These are phyloP conservation scores for Petaurus breviceps DNA, from an alignment of 2,113 vertebrate genomes.

Conservation along the genomic window DNA sequence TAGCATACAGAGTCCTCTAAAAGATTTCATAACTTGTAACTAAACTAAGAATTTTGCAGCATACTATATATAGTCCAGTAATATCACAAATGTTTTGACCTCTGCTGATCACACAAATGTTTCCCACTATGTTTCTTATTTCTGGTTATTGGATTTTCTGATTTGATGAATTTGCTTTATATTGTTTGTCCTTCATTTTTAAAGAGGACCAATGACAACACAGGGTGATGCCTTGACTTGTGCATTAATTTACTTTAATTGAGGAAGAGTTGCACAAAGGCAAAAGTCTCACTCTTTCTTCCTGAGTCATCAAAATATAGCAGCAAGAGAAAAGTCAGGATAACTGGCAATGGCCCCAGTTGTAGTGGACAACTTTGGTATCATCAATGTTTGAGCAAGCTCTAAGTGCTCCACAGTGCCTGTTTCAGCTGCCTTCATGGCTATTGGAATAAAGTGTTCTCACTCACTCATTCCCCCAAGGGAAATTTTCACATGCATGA, in stretches of 20 bases:
- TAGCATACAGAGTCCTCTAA: not conserved
- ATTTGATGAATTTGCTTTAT: not conserved
- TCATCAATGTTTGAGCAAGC: not conserved
- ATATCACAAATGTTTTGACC: not conserved
- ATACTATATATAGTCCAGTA: not conserved
- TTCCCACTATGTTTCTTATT: not conserved
- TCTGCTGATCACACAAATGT: not conserved
- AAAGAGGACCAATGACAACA: not conserved
- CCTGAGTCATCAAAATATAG: not conserved
- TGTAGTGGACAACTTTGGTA: not conserved
- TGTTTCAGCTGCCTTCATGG: not conserved
- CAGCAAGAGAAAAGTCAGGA: not conserved
- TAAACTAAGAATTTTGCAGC: not conserved
- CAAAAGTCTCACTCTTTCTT: not conserved
- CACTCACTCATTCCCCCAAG: not conserved
- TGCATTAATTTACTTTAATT: not conserved
- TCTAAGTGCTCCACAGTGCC: no score
- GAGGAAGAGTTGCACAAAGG: not conserved
- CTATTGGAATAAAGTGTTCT: not conserved
- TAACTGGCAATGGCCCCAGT: no score
- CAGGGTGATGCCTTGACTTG: not conserved
- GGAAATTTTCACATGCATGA: not conserved
- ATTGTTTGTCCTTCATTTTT: not conserved
- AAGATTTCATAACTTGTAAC: not conserved
- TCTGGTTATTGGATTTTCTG: not conserved